Conservation (phyloP, 2,113 vertebrate genomes). For the Mystacornis crossleyi region DNA sequence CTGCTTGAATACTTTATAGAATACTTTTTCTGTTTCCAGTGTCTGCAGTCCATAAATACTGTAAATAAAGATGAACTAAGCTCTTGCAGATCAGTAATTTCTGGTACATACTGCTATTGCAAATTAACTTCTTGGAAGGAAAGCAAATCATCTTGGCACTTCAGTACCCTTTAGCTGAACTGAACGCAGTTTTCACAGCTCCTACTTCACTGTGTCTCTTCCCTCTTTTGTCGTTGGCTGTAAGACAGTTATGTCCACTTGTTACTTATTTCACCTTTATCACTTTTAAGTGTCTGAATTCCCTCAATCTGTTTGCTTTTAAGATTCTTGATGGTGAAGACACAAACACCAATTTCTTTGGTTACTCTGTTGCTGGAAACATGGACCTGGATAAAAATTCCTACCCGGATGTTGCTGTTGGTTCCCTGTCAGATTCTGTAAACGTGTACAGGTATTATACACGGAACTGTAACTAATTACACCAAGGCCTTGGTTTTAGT, state of each 20-base stretch:
- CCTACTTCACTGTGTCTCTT: background rate
- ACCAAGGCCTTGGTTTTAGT: background rate
- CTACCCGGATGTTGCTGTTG: conserved; percentile 93
- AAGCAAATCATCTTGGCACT: background rate
- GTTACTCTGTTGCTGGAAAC: conserved; percentile 94
- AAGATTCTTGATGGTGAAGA: conserved; percentile 87
- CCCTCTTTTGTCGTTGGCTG: background rate
- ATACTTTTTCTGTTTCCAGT: background rate
- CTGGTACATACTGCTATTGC: background rate
- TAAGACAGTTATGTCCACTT: background rate
- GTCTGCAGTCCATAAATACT: background rate
- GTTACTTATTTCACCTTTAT: background rate
- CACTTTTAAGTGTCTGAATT: background rate
- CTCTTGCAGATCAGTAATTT: background rate
- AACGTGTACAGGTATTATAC: conserved; percentile 86
- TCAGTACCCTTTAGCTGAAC: background rate
- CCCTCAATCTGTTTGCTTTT: conserved; percentile 16
- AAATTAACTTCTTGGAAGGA: background rate
- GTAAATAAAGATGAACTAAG: background rate
- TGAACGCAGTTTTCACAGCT: background rate
- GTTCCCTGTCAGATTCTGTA: conserved; percentile 90
- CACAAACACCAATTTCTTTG: conserved; percentile 81
- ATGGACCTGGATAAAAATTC: conserved; percentile 94
- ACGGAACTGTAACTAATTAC: background rate
- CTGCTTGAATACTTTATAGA: background rate